phyloP scores from a whole-genome alignment of 2,888 invertebrate species.

The Mongoloraphidia duomilia region DNA sequence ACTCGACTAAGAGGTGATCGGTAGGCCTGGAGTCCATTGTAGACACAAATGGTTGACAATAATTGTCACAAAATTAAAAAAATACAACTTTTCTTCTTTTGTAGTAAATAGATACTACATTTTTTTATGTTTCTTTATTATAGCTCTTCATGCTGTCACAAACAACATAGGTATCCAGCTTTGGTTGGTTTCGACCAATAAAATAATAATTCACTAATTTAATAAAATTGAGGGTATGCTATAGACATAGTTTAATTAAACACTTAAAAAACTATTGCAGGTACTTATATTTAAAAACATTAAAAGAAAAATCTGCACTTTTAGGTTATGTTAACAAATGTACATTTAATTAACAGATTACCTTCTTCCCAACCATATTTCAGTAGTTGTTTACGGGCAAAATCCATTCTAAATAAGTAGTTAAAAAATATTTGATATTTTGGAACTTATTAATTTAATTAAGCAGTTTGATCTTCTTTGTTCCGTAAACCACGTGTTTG shows the following conservation, averaged over 20 bases:
- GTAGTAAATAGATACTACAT: too few relatives aligned
- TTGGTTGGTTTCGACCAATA: background rate
- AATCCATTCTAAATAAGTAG: slow-evolving; percentile 43
- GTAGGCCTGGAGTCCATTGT: background rate
- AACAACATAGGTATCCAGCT: too few relatives aligned
- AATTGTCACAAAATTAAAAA: too few relatives aligned
- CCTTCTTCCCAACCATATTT: slow-evolving; percentile 68
- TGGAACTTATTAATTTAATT: too few relatives aligned
- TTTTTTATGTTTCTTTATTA: too few relatives aligned
- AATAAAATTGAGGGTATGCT: background rate
- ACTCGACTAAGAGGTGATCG: background rate
- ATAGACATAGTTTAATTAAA: background rate
- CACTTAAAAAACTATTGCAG: background rate
- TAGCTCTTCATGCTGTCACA: too few relatives aligned
- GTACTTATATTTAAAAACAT: slow-evolving; percentile 3
- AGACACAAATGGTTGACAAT: background rate
- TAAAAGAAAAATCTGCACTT: background rate
- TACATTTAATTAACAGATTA: slow-evolving; percentile 18
- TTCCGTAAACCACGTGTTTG: too few relatives aligned
- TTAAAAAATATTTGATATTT: too few relatives aligned
- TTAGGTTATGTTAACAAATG: too few relatives aligned
- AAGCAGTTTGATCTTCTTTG: too few relatives aligned
- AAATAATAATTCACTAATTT: background rate
- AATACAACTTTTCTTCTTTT: too few relatives aligned
- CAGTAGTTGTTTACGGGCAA: slow-evolving; percentile 52